Evolutionary conservation across 2,113 vertebrate genomes (phyloP).

Genomic region (Cephalopholis sonnerati): DNA sequence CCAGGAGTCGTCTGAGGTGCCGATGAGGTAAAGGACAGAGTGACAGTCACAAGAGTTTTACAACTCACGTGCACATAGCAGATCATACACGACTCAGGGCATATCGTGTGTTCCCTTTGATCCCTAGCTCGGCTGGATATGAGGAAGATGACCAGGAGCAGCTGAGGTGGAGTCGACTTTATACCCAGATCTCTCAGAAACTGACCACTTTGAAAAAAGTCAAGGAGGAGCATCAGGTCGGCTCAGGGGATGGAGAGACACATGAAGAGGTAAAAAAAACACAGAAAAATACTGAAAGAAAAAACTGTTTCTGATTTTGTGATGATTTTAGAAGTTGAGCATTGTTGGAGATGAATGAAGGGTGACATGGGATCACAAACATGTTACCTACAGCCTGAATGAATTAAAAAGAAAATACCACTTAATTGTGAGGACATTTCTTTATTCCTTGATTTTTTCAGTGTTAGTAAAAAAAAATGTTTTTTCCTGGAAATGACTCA

Average conservation of each 20-base stretch:
- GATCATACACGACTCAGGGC: not conserved
- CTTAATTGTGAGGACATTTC: too few species aligned
- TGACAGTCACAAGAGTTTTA: not conserved
- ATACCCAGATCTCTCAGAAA: conserved; percentile 61
- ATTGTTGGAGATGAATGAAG: too few species aligned
- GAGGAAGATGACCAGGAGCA: conserved; percentile 25
- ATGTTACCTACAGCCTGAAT: too few species aligned
- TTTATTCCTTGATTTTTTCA: too few species aligned
- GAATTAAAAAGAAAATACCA: too few species aligned
- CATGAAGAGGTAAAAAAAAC: conserved; percentile 29
- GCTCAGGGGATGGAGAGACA: conserved; percentile 1
- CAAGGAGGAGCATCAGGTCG: conserved; percentile 43
- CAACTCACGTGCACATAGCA: not conserved
- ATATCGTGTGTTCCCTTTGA: not conserved
- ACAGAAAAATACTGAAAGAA: too few species aligned
- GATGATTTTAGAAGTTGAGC: too few species aligned
- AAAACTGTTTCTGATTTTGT: too few species aligned
- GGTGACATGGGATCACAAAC: too few species aligned
- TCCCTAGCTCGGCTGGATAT: conserved; percentile 17
- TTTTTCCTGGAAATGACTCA: too few species aligned
- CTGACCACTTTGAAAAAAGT: conserved; percentile 44
- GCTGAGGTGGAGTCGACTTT: conserved; percentile 60
- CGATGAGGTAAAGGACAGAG: conserved; percentile 40
- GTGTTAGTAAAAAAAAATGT: too few species aligned
- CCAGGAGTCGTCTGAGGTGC: not conserved